Conservation (phyloP, 2,888 invertebrate genomes). For the Serrognathus titanus region DNA sequence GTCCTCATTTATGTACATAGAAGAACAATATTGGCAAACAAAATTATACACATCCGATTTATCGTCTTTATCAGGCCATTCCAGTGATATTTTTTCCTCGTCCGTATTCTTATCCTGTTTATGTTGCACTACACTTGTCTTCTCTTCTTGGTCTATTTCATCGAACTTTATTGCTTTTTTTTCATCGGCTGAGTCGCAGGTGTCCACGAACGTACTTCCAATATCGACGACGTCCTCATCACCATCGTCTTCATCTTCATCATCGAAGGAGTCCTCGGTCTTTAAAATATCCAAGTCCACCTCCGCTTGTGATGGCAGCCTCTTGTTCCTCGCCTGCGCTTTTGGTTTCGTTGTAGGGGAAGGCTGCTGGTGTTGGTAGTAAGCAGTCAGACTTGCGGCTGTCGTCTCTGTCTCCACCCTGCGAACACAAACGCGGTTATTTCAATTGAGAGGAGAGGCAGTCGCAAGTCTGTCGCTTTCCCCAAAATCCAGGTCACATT, state of each 20-base stretch:
- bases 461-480: constrained; percentile 18
- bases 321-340: constrained; percentile 17
- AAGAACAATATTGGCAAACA: constrained; percentile 37
- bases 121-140: background rate
- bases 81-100: constrained; percentile 3
- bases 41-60: constrained; percentile 22
- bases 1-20: constrained; percentile 32
- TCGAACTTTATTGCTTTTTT: background rate
- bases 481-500: background rate
- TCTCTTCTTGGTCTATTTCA: background rate
- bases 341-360: constrained; percentile 3
- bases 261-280: background rate
- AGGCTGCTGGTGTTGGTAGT: constrained; percentile 20
- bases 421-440: constrained; percentile 29
- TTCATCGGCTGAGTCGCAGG: background rate
- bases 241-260: background rate
- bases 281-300: background rate
- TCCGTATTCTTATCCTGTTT: constrained; percentile 1
- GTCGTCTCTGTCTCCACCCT: constrained; percentile 28
- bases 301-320: background rate
- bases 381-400: constrained; percentile 36
- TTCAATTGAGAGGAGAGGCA: constrained; percentile 6
- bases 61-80: background rate
- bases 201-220: background rate
- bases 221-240: background rate